Evolutionary conservation across 2,797 vertebrate genomes (phyloP).

Genomic region (Tangara arthus): DNA sequence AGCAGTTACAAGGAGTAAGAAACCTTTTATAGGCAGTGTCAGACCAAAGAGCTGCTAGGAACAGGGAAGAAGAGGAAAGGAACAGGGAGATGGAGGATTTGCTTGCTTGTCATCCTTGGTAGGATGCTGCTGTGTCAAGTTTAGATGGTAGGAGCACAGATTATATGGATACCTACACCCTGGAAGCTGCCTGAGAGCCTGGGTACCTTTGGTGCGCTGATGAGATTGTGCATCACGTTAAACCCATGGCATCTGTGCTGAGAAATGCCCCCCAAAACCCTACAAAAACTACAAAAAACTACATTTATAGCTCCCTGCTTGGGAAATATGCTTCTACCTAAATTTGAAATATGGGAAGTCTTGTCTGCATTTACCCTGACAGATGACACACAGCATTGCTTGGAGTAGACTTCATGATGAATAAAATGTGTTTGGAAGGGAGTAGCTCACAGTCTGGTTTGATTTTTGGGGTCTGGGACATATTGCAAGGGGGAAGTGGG

Average conservation of each 20-base stretch:
- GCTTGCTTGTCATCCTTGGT: not conserved
- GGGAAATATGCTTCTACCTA: not conserved
- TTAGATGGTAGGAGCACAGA: not conserved
- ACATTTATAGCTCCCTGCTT: not conserved
- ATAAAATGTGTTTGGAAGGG: not conserved
- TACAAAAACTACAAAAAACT: not conserved
- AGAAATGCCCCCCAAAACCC: not conserved
- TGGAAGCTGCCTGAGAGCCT: not conserved
- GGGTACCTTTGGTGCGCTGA: not conserved
- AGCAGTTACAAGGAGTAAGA: not conserved
- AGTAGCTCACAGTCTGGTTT: not conserved
- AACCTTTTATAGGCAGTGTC: accelerated
- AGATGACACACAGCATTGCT: not conserved
- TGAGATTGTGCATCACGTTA: not conserved
- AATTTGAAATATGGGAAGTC: not conserved
- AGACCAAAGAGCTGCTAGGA: not conserved
- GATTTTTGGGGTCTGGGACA: not conserved
- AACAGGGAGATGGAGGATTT: not conserved
- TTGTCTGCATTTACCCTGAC: not conserved
- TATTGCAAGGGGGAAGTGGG: not conserved
- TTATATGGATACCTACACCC: not conserved
- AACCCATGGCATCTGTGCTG: not conserved
- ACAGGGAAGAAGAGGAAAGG: not conserved
- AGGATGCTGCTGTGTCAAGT: not conserved
- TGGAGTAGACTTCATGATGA: not conserved